phyloP scores from a whole-genome alignment of 2,888 invertebrate species.

The Sesia bembeciformis region DNA sequence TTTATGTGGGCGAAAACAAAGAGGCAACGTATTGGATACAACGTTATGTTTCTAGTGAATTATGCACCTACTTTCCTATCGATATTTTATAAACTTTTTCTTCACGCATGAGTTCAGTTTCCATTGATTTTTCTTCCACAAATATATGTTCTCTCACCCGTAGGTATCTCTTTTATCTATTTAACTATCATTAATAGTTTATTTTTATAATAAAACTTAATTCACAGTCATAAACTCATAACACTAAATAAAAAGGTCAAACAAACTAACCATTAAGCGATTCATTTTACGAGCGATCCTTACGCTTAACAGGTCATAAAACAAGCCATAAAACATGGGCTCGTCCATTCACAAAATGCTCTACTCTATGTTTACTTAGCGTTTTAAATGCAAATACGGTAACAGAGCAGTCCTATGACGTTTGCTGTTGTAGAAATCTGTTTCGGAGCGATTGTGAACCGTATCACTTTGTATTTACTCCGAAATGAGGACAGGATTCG shows the following conservation, averaged over 20 bases:
- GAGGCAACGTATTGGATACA: constrained; percentile 26
- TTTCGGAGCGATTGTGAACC: constrained; percentile 25
- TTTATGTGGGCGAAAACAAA: constrained; percentile 64
- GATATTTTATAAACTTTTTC: constrained; percentile 3
- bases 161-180: not conserved
- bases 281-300: constrained; percentile 67
- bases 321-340: constrained; percentile 57
- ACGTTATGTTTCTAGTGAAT: constrained; percentile 22
- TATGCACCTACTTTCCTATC: constrained; percentile 9
- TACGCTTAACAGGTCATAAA: constrained; percentile 70
- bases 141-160: too few relatives aligned
- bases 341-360: constrained; percentile 63
- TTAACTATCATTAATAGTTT: not conserved
- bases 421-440: constrained; percentile 27
- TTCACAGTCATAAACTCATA: too few relatives aligned
- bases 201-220: not conserved
- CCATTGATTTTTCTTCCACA: too few relatives aligned
- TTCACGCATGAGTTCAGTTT: too few relatives aligned
- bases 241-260: constrained; percentile 10
- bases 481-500: constrained; percentile 13
- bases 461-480: constrained; percentile 14
- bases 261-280: constrained; percentile 43
- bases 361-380: constrained; percentile 60
- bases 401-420: constrained; percentile 37
- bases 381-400: constrained; percentile 69